Conservation (phyloP, 2,888 invertebrate species). For the Drosophila melanosoma region DNA sequence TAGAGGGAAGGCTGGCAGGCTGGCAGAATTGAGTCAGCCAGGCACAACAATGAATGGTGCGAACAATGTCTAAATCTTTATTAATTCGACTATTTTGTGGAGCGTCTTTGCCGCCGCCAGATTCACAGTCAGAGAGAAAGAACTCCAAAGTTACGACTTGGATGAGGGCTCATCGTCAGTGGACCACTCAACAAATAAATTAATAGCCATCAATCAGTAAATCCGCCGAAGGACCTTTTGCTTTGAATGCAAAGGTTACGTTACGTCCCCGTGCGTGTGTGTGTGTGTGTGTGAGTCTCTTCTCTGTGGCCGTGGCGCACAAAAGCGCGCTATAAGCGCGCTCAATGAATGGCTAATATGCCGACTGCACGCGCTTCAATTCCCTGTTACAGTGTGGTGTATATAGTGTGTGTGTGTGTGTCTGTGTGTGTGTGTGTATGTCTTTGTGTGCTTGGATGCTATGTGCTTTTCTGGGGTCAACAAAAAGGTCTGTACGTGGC, state of each 20-base stretch:
- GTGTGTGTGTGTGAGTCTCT: slow-evolving; percentile 5
- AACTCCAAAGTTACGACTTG: neutral
- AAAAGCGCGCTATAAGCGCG: slow-evolving; percentile 76
- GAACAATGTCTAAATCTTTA: slow-evolving; percentile 81
- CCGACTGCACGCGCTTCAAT: slow-evolving; percentile 60
- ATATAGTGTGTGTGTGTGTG: neutral
- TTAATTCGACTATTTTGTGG: slow-evolving; percentile 78
- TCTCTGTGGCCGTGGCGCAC: slow-evolving; percentile 38
- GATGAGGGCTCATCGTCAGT: slow-evolving; percentile 13
- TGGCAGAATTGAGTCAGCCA: neutral
- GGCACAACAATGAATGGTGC: slow-evolving; percentile 68
- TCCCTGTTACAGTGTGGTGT: neutral
- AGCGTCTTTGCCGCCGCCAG: slow-evolving; percentile 40
- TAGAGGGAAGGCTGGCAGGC: neutral
- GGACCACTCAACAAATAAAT: slow-evolving; percentile 77
- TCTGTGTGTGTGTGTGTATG: slow-evolving; percentile 1
- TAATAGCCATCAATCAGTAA: slow-evolving; percentile 82
- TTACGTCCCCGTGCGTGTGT: slow-evolving; percentile 33
- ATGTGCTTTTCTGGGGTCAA: slow-evolving; percentile 46
- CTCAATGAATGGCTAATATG: slow-evolving; percentile 78
- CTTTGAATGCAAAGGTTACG: slow-evolving; percentile 71
- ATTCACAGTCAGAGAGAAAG: slow-evolving; percentile 10
- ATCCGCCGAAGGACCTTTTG: slow-evolving; percentile 78
- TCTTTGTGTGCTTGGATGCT: slow-evolving; percentile 2
- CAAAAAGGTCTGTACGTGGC: slow-evolving; percentile 47